Conservation (phyloP, 2,797 vertebrate genomes). For the Oophaga sylvatica region DNA sequence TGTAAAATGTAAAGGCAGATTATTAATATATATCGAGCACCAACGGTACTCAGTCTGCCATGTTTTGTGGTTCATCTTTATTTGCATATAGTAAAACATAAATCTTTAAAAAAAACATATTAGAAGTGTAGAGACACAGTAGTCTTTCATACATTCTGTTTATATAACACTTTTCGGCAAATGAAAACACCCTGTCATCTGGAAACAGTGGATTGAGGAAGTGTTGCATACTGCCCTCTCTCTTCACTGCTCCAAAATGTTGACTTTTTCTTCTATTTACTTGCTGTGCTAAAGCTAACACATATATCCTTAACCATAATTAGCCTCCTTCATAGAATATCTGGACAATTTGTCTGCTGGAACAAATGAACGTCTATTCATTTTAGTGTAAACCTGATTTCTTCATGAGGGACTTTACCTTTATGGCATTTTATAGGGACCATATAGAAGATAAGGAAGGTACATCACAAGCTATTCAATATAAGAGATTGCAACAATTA, state of each 20-base stretch:
- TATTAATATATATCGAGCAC: background rate
- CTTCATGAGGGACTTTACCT: background rate
- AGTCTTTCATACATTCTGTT: conserved; percentile 15
- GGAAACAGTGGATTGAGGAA: conserved; percentile 15
- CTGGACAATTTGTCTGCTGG: background rate
- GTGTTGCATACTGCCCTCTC: conserved; percentile 22
- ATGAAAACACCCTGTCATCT: conserved; percentile 20
- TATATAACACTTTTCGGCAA: conserved; percentile 10
- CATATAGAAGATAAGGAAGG: background rate
- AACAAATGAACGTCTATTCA: background rate
- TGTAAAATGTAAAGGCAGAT: background rate
- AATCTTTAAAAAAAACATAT: background rate
- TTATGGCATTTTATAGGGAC: background rate
- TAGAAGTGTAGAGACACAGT: conserved; percentile 11
- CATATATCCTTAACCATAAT: conserved; percentile 37
- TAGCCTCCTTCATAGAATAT: conserved; percentile 3
- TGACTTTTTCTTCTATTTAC: conserved; percentile 37
- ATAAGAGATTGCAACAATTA: no score
- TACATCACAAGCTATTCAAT: background rate
- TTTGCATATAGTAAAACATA: conserved; percentile 5
- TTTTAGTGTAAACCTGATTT: background rate
- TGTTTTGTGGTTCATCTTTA: background rate
- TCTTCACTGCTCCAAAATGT: conserved; percentile 14
- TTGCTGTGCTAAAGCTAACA: conserved; percentile 36
- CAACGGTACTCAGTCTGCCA: background rate